Conservation (phyloP, 2,113 vertebrate genomes). For the Heterotilapia buettikoferi region DNA sequence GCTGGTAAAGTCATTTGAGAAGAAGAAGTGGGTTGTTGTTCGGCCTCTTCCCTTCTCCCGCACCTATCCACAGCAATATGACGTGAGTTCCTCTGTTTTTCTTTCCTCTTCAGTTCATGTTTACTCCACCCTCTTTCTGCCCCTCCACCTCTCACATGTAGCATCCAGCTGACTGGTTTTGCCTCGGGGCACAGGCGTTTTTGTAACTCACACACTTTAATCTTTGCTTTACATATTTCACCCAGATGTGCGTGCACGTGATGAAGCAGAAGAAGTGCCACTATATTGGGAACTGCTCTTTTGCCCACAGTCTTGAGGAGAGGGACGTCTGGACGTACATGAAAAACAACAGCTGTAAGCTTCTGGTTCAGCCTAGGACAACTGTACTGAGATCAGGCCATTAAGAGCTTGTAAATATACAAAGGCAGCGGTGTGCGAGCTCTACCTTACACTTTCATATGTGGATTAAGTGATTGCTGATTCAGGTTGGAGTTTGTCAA, state of each 20-base stretch:
- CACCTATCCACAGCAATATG: conserved; percentile 95
- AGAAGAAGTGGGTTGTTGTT: conserved; percentile 97
- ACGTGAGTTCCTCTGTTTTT: conserved; percentile 74
- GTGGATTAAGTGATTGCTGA: not conserved
- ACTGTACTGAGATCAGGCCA: not conserved
- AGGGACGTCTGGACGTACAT: conserved; percentile 98
- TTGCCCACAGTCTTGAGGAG: conserved; percentile 95
- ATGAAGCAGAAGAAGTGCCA: conserved; percentile 98
- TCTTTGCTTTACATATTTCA: not conserved
- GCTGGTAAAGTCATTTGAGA: conserved; percentile 95
- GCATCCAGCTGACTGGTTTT: not conserved
- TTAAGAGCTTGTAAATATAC: not conserved
- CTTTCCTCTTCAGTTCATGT: not conserved
- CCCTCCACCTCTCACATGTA: not conserved
- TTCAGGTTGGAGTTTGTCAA: not conserved
- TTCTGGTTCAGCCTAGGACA: not conserved
- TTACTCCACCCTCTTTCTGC: not conserved
- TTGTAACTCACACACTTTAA: not conserved
- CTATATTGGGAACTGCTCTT: conserved; percentile 97
- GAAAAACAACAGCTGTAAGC: conserved; percentile 96
- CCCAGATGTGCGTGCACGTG: conserved; percentile 92
- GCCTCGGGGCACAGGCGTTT: not conserved
- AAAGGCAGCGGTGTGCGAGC: not conserved
- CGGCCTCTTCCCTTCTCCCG: conserved; percentile 91
- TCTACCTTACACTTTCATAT: not conserved